phyloP scores from a whole-genome alignment of 2,888 invertebrate species.

The Phrixothrix hirtus region DNA sequence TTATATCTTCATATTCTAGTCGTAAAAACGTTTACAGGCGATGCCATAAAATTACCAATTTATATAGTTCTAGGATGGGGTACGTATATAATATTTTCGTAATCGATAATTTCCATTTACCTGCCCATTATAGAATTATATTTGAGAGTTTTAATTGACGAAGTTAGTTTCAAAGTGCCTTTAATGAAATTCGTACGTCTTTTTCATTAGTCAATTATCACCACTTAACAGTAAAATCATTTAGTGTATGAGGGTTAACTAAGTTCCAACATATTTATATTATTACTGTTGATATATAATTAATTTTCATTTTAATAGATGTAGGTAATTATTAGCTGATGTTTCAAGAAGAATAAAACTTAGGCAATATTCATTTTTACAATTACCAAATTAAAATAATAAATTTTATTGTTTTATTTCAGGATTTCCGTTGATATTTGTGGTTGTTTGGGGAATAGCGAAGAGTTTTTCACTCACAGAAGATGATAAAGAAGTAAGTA shows the following conservation, averaged over 20 bases:
- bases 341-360: too few relatives aligned
- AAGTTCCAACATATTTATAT: background rate
- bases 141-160: constrained; percentile 5
- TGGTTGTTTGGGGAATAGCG: constrained; percentile 60
- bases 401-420: constrained; percentile 39
- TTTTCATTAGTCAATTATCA: too few relatives aligned
- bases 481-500: constrained; percentile 40
- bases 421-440: constrained; percentile 61
- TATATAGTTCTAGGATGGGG: constrained; percentile 85
- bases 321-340: too few relatives aligned
- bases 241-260: background rate
- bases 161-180: background rate
- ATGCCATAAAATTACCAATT: constrained; percentile 77
- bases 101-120: background rate
- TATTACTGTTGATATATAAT: too few relatives aligned
- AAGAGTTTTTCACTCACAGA: constrained; percentile 48
- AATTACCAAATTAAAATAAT: too few relatives aligned
- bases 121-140: too few relatives aligned
- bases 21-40: constrained; percentile 81
- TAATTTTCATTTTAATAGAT: too few relatives aligned
- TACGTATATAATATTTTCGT: constrained; percentile 60
- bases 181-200: background rate
- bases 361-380: too few relatives aligned
- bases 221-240: background rate
- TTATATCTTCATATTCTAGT: constrained; percentile 83